A percentile compares a stretch with the other conserved stretches of the same genome.
Evolutionary conservation across 2,113 vertebrate genomes (phyloP).

Genomic region (Stigmatopora nigra): DNA sequence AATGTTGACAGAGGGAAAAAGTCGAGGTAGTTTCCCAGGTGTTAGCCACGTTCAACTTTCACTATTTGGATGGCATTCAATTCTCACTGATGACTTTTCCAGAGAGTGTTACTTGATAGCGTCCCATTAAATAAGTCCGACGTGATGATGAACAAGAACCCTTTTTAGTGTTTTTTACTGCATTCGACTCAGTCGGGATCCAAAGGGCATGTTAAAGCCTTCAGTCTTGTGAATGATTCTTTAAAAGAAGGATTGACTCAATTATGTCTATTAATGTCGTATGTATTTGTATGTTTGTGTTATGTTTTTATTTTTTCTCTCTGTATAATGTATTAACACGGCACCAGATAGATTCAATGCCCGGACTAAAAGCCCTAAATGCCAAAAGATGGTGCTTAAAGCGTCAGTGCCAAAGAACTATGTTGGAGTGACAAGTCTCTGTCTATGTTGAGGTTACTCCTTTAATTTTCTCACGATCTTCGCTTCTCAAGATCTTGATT

Average conservation of each 20-base stretch:
- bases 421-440: neutral
- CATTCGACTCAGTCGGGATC: conserved; percentile 24
- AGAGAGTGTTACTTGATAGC: conserved; percentile 63
- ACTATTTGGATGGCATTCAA: conserved; percentile 55
- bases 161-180: conserved; percentile 47
- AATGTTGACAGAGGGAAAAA: neutral
- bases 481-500: too few species aligned
- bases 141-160: conserved; percentile 54
- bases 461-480: too few species aligned
- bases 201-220: conserved; percentile 57
- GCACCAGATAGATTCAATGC: too few species aligned
- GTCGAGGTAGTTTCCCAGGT: conserved; percentile 6
- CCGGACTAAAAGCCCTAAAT: too few species aligned
- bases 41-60: conserved; percentile 36
- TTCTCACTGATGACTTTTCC: conserved; percentile 63
- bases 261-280: neutral
- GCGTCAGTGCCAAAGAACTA: neutral
- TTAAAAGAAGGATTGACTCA: neutral
- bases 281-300: too few species aligned
- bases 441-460: too few species aligned
- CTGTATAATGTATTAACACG: too few species aligned
- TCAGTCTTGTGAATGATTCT: conserved; percentile 12
- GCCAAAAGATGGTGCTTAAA: too few species aligned
- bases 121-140: conserved; percentile 60
- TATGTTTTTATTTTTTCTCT: neutral